Conservation (phyloP, 2,888 invertebrate genomes). For the Agrochola litura region DNA sequence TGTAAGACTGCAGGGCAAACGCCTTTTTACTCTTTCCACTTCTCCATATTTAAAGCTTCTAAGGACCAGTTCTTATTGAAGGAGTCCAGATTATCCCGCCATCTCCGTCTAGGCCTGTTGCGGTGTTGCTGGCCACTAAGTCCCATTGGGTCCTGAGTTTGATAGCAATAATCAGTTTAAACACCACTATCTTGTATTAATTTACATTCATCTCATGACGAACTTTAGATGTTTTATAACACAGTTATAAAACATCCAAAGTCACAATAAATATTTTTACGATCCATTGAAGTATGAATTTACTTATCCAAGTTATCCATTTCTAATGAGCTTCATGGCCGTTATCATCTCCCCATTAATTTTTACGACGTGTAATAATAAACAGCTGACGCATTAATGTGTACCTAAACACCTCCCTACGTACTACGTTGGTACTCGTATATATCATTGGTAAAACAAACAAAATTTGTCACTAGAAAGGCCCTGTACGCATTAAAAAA, state of each 20-base stretch:
- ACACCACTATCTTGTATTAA: background rate
- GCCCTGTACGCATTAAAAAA: background rate
- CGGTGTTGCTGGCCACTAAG: too few relatives aligned
- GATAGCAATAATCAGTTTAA: too few relatives aligned
- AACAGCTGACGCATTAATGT: constrained; percentile 44
- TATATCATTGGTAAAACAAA: constrained; percentile 18
- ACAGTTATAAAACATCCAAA: too few relatives aligned
- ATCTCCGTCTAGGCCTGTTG: background rate
- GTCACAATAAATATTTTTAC: background rate
- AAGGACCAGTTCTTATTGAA: background rate
- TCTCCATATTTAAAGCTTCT: background rate
- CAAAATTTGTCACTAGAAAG: constrained; percentile 23
- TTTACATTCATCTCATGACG: background rate
- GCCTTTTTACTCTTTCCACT: background rate
- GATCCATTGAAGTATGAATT: constrained; percentile 16
- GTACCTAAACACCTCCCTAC: background rate
- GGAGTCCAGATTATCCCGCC: background rate
- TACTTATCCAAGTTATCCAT: constrained; percentile 23
- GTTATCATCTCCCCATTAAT: constrained; percentile 41
- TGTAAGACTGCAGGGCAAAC: too few relatives aligned
- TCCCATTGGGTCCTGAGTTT: background rate
- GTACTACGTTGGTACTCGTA: constrained; percentile 4
- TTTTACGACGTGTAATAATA: constrained; percentile 45
- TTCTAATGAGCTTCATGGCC: constrained; percentile 22
- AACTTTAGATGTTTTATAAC: too few relatives aligned